phyloP scores from a whole-genome alignment of 1,140 invertebrate species.

The Drosophila kikkawai region DNA sequence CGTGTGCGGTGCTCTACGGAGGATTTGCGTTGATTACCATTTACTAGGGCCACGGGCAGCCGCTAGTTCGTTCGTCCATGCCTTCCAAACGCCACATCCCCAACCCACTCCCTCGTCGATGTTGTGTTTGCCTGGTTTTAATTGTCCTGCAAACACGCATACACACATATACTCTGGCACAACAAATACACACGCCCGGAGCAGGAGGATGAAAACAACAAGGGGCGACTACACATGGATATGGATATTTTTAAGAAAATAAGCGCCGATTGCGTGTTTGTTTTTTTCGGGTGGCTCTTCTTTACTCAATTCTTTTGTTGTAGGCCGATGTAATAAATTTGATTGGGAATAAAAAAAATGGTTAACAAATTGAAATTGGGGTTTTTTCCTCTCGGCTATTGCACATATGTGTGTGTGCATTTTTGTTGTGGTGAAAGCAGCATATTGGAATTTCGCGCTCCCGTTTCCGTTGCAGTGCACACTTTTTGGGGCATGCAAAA shows the following conservation, averaged over 20 bases:
- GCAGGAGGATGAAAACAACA: slow-evolving; percentile 8
- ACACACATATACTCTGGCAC: slow-evolving; percentile 16
- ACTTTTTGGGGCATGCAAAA: slow-evolving; percentile 58
- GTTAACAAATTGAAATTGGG: slow-evolving; percentile 78
- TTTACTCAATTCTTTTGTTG: slow-evolving; percentile 39
- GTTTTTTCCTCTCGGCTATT: slow-evolving; percentile 32
- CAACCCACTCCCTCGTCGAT: neutral
- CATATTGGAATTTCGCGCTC: slow-evolving; percentile 70
- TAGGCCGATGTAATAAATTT: slow-evolving; percentile 75
- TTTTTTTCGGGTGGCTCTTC: slow-evolving; percentile 23
- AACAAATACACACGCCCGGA: slow-evolving; percentile 30
- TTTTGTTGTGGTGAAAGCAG: slow-evolving; percentile 32
- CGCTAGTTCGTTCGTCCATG: slow-evolving; percentile 23
- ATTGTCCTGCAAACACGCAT: slow-evolving; percentile 63
- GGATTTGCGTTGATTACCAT: slow-evolving; percentile 94
- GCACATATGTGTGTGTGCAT: slow-evolving; percentile 16
- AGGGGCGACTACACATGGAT: slow-evolving; percentile 32
- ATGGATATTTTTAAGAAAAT: slow-evolving; percentile 74
- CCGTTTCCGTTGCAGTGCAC: slow-evolving; percentile 46
- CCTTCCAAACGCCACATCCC: neutral
- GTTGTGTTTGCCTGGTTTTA: slow-evolving; percentile 64
- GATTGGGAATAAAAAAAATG: slow-evolving; percentile 70
- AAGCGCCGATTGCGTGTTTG: slow-evolving; percentile 75
- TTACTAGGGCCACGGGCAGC: slow-evolving; percentile 84
- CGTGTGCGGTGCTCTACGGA: slow-evolving; percentile 93